Base-by-base conservation (phyloP, 2,797 vertebrate genomes). In the Smutsia temminckii region DNA sequence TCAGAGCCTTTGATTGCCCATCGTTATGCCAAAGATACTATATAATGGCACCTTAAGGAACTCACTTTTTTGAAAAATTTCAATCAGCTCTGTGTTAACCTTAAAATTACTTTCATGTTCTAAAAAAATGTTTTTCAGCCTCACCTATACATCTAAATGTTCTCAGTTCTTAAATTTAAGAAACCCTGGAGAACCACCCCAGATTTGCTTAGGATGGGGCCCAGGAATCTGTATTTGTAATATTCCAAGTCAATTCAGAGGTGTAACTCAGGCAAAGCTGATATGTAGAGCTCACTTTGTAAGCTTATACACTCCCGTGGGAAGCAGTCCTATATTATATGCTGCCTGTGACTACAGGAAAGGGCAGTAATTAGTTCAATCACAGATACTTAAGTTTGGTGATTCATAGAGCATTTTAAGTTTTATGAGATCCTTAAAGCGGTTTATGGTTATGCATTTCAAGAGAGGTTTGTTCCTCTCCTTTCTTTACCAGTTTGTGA, bases 351-450 rank as follows among this genome's bases (percentile, higher is more conserved):
- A 66, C 23, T 16, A 34, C 32, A 61, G 42, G 46, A 72, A 86
- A 32, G 18, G 64, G 2, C 25, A 59, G 49, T n/a, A 68, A 95
- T 89, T 89, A 64, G 40, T 53, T 34, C 20, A 79, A 64, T 96
- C 53, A 46, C 8, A 85, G 66, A 61, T 17, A 32, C 42, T 91
- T 88, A 49, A 53, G 20, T 7, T 77, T 21, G 61, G 29, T 77
- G 74, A 81, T 64, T 89, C 42, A n/a, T 2, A 12, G 49, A 64
- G 78, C 63, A 89, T 81, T 90, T 66, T 14, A 21, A 63, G 40
- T 91, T 49, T 64, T 91, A 81, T 89, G 61, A 91, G n/a, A 72
- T 78, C 13, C 46, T 91, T 86, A 53, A 61, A 69, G 79, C 14
- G 29, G 7, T 69, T 68, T 59, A 10, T 69, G 3, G 8, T 46